phyloP scores from a whole-genome alignment of 2,113 vertebrate genomes.

The Leptobrachium leishanense region DNA sequence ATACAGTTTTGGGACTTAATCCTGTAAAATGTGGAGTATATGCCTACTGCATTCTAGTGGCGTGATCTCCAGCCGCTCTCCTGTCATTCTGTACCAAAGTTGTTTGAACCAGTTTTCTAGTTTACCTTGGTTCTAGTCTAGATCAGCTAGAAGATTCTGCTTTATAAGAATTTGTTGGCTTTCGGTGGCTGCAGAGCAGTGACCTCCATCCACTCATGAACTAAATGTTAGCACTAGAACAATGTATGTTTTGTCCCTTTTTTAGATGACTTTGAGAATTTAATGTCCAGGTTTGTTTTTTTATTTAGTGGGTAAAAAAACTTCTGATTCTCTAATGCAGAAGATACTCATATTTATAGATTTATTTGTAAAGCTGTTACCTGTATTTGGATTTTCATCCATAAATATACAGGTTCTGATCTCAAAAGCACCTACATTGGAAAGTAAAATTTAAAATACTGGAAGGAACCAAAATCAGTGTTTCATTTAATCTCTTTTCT shows the following conservation, averaged over 20 bases:
- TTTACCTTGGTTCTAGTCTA: background rate
- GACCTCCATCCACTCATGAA: background rate
- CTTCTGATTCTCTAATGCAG: background rate
- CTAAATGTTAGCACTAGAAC: background rate
- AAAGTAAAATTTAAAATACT: background rate
- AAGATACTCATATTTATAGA: background rate
- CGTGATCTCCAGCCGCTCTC: background rate
- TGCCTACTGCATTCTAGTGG: background rate
- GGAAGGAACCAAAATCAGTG: conserved; percentile 1
- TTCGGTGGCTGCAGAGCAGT: background rate
- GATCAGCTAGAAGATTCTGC: background rate
- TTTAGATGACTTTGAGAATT: background rate
- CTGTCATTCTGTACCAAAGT: background rate
- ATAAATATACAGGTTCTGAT: background rate
- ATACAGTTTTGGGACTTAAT: background rate
- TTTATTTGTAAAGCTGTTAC: background rate
- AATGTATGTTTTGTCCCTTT: background rate
- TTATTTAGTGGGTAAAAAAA: background rate
- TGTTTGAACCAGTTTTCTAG: background rate
- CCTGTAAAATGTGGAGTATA: background rate
- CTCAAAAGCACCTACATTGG: background rate
- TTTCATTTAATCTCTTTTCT: background rate
- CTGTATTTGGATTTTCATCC: background rate
- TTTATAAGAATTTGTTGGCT: background rate
- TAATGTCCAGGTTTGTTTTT: background rate